phyloP scores from a whole-genome alignment of 2,113 vertebrate genomes.

The Meleagris gallopavo region DNA sequence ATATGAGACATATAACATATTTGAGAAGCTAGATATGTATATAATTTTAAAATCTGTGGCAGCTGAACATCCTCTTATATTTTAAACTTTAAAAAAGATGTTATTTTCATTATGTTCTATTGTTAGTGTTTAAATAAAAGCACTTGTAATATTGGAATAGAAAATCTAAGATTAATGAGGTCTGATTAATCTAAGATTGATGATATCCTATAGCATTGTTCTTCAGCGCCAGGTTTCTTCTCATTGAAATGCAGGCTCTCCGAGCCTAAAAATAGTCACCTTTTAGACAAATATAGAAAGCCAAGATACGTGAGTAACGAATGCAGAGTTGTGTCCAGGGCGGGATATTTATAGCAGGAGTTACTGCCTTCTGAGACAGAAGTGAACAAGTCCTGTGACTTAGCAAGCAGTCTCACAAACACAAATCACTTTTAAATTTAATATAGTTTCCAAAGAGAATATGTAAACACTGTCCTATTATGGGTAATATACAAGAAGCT shows the following conservation, averaged over 20 bases:
- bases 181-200: background rate
- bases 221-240: background rate
- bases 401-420: slow-evolving; percentile 11
- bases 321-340: background rate
- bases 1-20: too few relatives aligned
- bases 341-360: slow-evolving; percentile 23
- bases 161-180: background rate
- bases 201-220: background rate
- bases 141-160: background rate
- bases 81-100: background rate
- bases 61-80: background rate
- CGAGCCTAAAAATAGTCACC: background rate
- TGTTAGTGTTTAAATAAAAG: background rate
- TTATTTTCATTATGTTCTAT: background rate
- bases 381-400: background rate
- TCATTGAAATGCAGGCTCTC: background rate
- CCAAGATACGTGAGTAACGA: background rate
- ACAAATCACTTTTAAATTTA: slow-evolving; percentile 27
- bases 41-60: background rate
- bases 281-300: slow-evolving; percentile 39
- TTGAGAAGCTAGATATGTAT: background rate
- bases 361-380: slow-evolving; percentile 6
- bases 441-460: slow-evolving; percentile 51
- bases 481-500: slow-evolving; percentile 32
- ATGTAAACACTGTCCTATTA: slow-evolving; percentile 41